Conservation (phyloP, 2,888 invertebrate genomes). For the Lamellibrachia columna region DNA sequence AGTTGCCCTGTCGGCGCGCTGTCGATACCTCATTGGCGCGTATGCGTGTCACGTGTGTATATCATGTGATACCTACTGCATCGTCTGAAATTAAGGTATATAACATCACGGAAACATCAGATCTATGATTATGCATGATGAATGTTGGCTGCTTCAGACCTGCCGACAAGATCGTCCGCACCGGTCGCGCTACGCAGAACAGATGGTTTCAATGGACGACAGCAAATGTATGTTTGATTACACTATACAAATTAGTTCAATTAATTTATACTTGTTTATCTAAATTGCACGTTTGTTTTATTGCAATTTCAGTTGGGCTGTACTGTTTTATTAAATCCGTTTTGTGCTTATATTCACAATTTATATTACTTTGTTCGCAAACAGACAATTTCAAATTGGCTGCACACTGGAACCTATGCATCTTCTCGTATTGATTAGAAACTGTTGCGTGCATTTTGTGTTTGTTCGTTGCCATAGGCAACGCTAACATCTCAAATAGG, state of each 20-base stretch:
- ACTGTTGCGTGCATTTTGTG: neutral
- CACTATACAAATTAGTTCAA: neutral
- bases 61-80: neutral
- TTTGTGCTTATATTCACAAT: neutral
- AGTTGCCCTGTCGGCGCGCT: neutral
- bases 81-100: neutral
- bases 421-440: neutral
- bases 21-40: neutral
- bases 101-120: slow-evolving; percentile 1
- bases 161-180: neutral
- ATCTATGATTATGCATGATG: neutral
- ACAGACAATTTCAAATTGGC: neutral
- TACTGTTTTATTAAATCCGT: neutral
- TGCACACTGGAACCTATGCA: neutral
- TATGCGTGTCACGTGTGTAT: neutral
- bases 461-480: neutral
- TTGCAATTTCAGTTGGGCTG: neutral
- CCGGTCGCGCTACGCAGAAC: neutral
- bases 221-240: neutral
- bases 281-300: neutral
- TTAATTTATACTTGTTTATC: neutral
- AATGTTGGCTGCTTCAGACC: neutral
- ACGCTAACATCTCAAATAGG: neutral
- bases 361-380: neutral
- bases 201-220: neutral